phyloP scores from a whole-genome alignment of 2,888 invertebrate species.

The Drosophila lacicola region DNA sequence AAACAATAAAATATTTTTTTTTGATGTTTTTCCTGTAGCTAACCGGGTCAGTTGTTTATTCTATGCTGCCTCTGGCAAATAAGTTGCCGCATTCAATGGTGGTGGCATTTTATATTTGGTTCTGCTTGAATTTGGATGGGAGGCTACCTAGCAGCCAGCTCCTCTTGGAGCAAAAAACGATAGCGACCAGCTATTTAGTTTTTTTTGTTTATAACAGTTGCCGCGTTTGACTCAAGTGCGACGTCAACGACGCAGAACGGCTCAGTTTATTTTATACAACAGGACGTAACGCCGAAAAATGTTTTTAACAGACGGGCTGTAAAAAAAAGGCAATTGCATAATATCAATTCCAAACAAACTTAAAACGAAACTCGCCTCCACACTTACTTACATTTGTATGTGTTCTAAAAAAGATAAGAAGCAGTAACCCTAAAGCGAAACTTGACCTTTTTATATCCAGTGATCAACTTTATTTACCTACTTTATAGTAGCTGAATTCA shows the following conservation, averaged over 20 bases:
- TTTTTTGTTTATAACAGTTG: constrained; percentile 70
- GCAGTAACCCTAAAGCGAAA: neutral
- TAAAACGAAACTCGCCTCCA: neutral
- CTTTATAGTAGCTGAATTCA: neutral
- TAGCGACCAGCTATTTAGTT: constrained; percentile 45
- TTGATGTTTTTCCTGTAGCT: neutral
- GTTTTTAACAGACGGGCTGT: constrained; percentile 14
- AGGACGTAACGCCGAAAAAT: constrained; percentile 39
- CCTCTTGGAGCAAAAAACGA: constrained; percentile 48
- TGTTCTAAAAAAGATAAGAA: neutral
- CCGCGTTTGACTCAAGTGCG: constrained; percentile 30
- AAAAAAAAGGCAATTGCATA: constrained; percentile 14
- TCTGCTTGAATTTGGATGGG: constrained; percentile 32
- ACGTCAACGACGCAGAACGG: constrained; percentile 20
- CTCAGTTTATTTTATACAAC: constrained; percentile 45
- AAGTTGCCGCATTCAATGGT: constrained; percentile 60
- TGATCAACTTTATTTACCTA: neutral
- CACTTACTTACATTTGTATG: neutral
- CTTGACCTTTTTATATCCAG: neutral
- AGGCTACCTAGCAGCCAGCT: constrained; percentile 51
- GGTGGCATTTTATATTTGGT: constrained; percentile 40
- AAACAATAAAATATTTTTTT: constrained; percentile 3
- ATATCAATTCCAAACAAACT: constrained; percentile 4
- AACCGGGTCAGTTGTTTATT: neutral
- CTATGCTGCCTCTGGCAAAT: neutral